These are phyloP conservation scores for Pangasianodon gigas DNA, from an alignment of 2,113 vertebrate genomes.

Conservation along the genomic window DNA sequence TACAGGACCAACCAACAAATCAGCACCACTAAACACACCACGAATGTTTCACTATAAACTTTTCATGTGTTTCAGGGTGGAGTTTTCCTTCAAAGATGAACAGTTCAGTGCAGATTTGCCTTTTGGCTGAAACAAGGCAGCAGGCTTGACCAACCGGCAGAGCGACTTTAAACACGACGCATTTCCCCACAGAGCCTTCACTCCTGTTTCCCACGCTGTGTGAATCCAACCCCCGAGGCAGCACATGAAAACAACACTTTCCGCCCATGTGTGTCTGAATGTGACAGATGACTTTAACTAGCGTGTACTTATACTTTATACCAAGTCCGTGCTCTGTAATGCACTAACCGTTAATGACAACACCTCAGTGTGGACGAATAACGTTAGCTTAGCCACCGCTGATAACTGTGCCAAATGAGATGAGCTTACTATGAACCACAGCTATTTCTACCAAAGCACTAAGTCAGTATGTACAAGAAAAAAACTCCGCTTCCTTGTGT, in stretches of 20 bases:
- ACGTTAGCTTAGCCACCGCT: background rate
- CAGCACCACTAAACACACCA: background rate
- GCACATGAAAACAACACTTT: no score
- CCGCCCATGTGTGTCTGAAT: no score
- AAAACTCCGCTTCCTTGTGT: background rate
- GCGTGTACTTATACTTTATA: no score
- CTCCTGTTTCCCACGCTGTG: conserved; percentile 36
- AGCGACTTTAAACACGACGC: conserved; percentile 9
- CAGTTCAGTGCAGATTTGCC: background rate
- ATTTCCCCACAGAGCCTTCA: conserved; percentile 27
- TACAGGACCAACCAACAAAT: background rate
- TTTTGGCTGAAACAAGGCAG: conserved; percentile 30
- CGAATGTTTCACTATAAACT: background rate
- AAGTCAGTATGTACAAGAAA: background rate
- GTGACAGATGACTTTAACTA: no score
- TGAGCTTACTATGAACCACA: background rate
- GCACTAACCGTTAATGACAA: background rate
- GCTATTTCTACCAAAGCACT: background rate
- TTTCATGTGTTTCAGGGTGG: background rate
- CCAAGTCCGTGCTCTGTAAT: no score
- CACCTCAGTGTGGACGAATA: background rate
- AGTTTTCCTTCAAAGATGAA: background rate
- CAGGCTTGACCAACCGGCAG: conserved; percentile 13
- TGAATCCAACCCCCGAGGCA: background rate
- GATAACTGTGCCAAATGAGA: background rate